Evolutionary conservation across 2,888 invertebrate species (phyloP).

Genomic region (Drosophila nr. medialis): DNA sequence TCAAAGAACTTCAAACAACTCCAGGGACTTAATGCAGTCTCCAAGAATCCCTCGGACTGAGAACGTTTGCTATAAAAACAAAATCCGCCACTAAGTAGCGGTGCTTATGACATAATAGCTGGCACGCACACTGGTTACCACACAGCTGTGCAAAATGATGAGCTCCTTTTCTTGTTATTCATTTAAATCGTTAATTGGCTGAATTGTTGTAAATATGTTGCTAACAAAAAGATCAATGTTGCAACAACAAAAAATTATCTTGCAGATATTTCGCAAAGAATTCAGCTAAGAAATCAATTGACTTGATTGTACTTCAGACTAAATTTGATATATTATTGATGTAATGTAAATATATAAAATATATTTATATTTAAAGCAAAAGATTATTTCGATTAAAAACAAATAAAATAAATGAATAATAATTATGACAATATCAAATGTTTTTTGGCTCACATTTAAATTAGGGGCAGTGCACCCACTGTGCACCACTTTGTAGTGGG

Average conservation of each 20-base stretch:
- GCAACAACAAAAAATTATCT: not conserved
- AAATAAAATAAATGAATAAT: not conserved
- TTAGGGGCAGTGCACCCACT: constrained; percentile 30
- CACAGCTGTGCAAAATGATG: not conserved
- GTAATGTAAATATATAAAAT: too few relatives aligned
- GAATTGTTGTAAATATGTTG: not conserved
- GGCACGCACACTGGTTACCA: constrained; percentile 52
- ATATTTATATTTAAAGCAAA: not conserved
- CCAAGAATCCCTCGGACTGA: constrained; percentile 2
- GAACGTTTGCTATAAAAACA: constrained; percentile 62
- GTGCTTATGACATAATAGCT: constrained; percentile 76
- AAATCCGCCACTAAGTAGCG: constrained; percentile 75
- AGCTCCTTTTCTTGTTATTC: not conserved
- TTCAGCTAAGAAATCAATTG: not conserved
- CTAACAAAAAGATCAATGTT: not conserved
- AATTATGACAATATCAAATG: not conserved
- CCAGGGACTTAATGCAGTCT: constrained; percentile 28
- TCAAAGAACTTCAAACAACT: constrained; percentile 72
- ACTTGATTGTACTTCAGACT: not conserved
- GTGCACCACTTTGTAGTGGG: constrained; percentile 18
- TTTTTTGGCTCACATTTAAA: not conserved
- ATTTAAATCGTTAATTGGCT: not conserved
- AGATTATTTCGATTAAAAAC: not conserved
- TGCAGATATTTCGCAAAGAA: not conserved
- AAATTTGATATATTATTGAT: too few relatives aligned